phyloP scores from a whole-genome alignment of 2,888 invertebrate genomes.

The Argyresthia albistria region DNA sequence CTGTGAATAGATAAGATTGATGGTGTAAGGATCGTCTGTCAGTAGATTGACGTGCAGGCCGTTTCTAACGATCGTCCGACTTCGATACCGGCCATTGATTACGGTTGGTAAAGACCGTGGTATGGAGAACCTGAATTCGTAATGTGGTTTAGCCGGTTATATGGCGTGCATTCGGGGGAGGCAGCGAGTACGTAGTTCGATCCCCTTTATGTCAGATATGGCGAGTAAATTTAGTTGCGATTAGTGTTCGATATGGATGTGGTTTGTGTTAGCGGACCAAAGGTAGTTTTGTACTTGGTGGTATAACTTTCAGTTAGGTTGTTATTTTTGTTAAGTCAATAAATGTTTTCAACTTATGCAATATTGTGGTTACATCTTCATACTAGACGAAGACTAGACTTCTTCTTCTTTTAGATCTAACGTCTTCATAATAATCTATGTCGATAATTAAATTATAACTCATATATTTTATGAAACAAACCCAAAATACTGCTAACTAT shows the following conservation, averaged over 20 bases:
- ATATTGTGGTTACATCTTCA: no score
- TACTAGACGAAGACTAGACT: no score
- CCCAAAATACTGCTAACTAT: no score
- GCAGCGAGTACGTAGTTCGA: slow-evolving; percentile 8
- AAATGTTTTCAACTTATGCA: no score
- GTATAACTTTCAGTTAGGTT: not conserved
- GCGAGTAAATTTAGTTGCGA: slow-evolving; percentile 19
- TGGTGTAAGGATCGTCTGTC: slow-evolving; percentile 31
- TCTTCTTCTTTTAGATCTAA: no score
- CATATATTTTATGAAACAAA: no score
- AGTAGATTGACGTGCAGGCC: slow-evolving; percentile 23
- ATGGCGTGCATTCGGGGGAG: slow-evolving; percentile 3
- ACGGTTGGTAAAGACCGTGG: slow-evolving; percentile 14
- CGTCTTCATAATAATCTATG: no score
- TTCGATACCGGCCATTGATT: slow-evolving; percentile 30
- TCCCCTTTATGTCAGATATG: slow-evolving; percentile 19
- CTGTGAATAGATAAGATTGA: slow-evolving; percentile 58
- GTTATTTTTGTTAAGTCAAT: no score
- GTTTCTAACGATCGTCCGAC: slow-evolving; percentile 18
- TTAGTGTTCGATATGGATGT: slow-evolving; percentile 1
- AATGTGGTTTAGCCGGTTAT: slow-evolving; percentile 5
- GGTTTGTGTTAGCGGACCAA: not conserved
- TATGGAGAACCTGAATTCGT: slow-evolving; percentile 6
- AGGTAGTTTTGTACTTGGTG: not conserved
- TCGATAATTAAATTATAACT: no score